These are phyloP conservation scores for Nomada ferruginata DNA, from an alignment of 2,888 invertebrate species.

Conservation along the genomic window DNA sequence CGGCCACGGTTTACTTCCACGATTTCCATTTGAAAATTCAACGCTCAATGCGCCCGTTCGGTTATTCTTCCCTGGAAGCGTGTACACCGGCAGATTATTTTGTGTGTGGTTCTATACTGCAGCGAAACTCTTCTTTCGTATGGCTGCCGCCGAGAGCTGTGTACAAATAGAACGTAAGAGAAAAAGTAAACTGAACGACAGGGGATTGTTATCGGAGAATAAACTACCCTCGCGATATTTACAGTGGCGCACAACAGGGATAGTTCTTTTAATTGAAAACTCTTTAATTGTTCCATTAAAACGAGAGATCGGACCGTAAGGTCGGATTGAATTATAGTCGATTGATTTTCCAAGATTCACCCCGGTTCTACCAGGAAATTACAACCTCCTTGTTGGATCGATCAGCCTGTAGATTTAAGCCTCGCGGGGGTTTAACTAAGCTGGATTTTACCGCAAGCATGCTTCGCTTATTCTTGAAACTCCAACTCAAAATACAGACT, in stretches of 20 bases:
- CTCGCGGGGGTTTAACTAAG: background rate
- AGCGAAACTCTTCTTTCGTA: slow-evolving; percentile 12
- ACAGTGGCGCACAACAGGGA: slow-evolving; percentile 10
- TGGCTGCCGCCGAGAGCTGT: slow-evolving; percentile 27
- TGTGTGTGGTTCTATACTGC: slow-evolving; percentile 6
- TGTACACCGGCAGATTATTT: slow-evolving; percentile 22
- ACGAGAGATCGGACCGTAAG: background rate
- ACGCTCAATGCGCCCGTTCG: background rate
- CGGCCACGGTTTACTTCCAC: slow-evolving; percentile 11
- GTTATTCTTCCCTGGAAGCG: slow-evolving; percentile 14
- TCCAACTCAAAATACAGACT: background rate
- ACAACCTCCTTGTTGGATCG: background rate
- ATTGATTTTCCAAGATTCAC: slow-evolving; percentile 1
- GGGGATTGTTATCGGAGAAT: slow-evolving; percentile 14
- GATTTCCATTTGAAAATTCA: slow-evolving; percentile 24
- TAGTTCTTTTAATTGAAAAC: slow-evolving; percentile 16
- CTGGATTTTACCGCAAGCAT: background rate
- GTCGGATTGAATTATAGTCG: background rate
- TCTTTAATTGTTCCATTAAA: slow-evolving; percentile 22
- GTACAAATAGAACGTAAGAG: slow-evolving; percentile 37
- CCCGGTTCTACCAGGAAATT: background rate
- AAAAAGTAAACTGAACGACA: slow-evolving; percentile 18
- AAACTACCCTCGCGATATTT: slow-evolving; percentile 28
- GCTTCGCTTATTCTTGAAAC: background rate
- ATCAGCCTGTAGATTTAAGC: slow-evolving; percentile 5